Percentiles rank a stretch among this genome's conserved stretches.
Conservation (phyloP, 1,140 invertebrate genomes). For the Holcopasites calliopsidis region DNA sequence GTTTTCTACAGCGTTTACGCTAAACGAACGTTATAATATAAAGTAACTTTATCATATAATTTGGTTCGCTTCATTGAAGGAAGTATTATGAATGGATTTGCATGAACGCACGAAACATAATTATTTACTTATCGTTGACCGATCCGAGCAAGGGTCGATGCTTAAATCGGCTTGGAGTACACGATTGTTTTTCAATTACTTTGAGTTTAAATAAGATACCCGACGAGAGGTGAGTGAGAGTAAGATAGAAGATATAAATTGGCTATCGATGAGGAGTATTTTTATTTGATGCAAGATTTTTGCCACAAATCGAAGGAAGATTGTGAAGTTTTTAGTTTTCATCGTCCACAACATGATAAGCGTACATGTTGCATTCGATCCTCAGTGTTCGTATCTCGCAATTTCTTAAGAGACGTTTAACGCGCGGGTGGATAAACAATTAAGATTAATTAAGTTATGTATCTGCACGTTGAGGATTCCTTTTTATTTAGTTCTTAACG, state of each 20-base stretch:
- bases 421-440: background rate
- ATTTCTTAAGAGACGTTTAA: background rate
- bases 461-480: background rate
- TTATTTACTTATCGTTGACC: conserved; percentile 27
- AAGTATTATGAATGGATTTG: background rate
- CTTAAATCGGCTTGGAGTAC: background rate
- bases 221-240: background rate
- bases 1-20: conserved; percentile 36
- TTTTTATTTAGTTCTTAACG: background rate
- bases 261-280: background rate
- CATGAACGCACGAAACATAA: background rate
- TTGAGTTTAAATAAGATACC: conserved; percentile 39
- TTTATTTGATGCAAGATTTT: background rate
- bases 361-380: background rate
- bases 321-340: conserved; percentile 3
- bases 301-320: background rate
- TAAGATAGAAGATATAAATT: background rate
- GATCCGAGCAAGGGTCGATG: background rate
- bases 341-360: background rate
- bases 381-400: background rate
- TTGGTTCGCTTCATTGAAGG: background rate
- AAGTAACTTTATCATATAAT: conserved; percentile 11
- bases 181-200: background rate
- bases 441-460: background rate
- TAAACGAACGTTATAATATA: conserved; percentile 6